Conservation (phyloP, 30 jellyfish, hydroid and myxozoan species). For the Turritopsis dohrnii region DNA sequence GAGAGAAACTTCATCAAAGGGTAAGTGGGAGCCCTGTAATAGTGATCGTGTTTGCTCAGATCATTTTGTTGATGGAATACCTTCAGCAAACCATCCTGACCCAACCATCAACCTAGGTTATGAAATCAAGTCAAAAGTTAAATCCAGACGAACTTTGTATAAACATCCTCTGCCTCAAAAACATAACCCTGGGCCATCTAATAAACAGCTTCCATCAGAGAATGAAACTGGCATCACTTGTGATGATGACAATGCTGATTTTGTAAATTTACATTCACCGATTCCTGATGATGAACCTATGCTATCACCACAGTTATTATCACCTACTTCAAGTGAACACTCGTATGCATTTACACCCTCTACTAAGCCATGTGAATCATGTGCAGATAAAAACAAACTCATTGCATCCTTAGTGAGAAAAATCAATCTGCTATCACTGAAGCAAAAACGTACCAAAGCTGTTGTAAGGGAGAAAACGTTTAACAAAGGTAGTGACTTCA, state of each 20-base stretch:
- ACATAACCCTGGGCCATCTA: too few relatives aligned
- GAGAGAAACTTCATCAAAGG: conserved; percentile 4
- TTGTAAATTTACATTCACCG: too few relatives aligned
- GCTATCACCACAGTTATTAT: not conserved
- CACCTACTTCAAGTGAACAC: not conserved
- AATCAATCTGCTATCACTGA: not conserved
- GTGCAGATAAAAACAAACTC: not conserved
- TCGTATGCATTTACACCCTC: not conserved
- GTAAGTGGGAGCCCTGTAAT: conserved; percentile 1
- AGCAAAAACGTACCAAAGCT: not conserved
- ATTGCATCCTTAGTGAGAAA: not conserved
- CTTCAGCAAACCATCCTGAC: conserved; percentile 10
- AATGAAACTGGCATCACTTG: not conserved
- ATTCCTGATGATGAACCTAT: not conserved
- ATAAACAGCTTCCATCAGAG: not conserved
- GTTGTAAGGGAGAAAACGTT: not conserved
- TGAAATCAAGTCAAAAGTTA: not conserved
- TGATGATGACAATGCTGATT: not conserved
- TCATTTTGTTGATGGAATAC: too few relatives aligned
- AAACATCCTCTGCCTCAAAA: not conserved
- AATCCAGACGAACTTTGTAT: not conserved
- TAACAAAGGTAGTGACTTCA: not conserved
- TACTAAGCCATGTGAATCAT: not conserved
- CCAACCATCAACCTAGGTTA: not conserved
- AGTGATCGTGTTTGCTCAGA: conserved; percentile 15